Evolutionary conservation across 1,140 invertebrate species (phyloP).

Genomic region (Brachionus rotundiformis): DNA sequence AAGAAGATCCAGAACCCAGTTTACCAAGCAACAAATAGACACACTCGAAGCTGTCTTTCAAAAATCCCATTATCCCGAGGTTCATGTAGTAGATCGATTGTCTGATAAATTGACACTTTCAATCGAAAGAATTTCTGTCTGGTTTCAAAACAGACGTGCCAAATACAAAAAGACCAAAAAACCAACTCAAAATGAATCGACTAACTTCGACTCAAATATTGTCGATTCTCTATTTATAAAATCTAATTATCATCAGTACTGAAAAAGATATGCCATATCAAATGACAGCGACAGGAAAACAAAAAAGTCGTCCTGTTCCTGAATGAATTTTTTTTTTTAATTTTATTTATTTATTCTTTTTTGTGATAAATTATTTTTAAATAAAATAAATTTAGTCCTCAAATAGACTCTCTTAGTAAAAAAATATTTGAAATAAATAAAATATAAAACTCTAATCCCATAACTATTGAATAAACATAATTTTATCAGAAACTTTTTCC

Average conservation of each 20-base stretch:
- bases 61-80: conserved; percentile 46
- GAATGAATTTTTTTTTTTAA: background rate
- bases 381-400: background rate
- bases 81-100: conserved; percentile 48
- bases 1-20: conserved; percentile 32
- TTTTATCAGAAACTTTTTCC: too few species aligned
- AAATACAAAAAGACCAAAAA: conserved; percentile 51
- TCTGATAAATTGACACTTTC: conserved; percentile 26
- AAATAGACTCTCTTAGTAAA: background rate
- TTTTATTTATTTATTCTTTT: background rate
- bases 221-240: background rate
- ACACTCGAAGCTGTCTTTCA: conserved; percentile 34
- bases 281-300: background rate
- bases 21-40: conserved; percentile 42
- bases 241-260: background rate
- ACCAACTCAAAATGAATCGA: background rate
- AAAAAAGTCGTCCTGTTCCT: background rate
- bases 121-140: conserved; percentile 37
- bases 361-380: background rate
- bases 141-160: conserved; percentile 50
- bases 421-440: background rate
- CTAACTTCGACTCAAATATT: background rate
- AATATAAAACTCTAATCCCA: too few species aligned
- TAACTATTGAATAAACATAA: too few species aligned
- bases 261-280: background rate